phyloP scores from a whole-genome alignment of 30 jellyfish, hydroid and myxozoan genomes.

The Clytia hemisphaerica region DNA sequence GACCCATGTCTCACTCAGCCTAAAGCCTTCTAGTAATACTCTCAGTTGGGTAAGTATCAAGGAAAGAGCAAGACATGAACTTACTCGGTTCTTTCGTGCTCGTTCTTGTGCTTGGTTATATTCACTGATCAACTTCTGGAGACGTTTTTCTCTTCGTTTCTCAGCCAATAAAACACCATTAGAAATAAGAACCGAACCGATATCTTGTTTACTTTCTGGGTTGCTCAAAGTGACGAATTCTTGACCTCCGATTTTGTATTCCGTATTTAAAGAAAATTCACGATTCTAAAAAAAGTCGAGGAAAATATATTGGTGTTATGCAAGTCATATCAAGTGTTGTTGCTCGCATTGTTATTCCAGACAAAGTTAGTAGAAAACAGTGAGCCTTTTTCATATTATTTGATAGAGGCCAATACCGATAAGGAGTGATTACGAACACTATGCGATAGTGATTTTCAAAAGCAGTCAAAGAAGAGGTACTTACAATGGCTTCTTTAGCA shows the following conservation, averaged over 20 bases:
- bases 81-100: conserved; percentile 77
- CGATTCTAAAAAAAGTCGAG: conserved; percentile 52
- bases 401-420: too few relatives aligned
- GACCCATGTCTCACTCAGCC: too few relatives aligned
- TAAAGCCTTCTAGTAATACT: too few relatives aligned
- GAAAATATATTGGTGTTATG: too few relatives aligned
- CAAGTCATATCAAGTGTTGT: too few relatives aligned
- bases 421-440: too few relatives aligned
- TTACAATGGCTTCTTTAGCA: conserved; percentile 59
- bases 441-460: too few relatives aligned
- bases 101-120: conserved; percentile 74
- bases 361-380: too few relatives aligned
- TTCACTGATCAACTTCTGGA: conserved; percentile 49
- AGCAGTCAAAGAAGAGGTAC: conserved; percentile 8
- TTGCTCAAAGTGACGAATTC: conserved; percentile 76
- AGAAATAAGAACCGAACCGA: conserved; percentile 41
- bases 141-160: conserved; percentile 72
- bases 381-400: too few relatives aligned
- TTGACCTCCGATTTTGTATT: conserved; percentile 70
- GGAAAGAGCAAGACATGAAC: too few relatives aligned
- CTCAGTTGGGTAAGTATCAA: too few relatives aligned
- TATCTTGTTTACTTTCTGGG: conserved; percentile 69
- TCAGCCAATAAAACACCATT: conserved; percentile 86
- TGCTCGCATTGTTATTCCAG: too few relatives aligned
- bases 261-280: conserved; percentile 64